phyloP scores from a whole-genome alignment of 1,140 invertebrate genomes.

The Drosophila dunni region DNA sequence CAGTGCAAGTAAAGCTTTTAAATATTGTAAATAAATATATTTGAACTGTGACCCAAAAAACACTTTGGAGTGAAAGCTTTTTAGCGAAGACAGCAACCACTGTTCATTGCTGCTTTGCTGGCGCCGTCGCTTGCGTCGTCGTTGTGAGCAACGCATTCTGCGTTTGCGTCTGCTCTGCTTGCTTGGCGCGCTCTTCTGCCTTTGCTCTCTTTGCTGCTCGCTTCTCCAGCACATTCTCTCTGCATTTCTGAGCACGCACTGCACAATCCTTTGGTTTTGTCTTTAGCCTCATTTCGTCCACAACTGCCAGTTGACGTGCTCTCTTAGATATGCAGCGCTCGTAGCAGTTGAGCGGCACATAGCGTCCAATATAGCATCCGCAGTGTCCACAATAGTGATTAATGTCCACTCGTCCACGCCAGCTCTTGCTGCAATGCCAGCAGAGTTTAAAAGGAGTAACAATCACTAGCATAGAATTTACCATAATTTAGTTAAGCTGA shows the following conservation, averaged over 20 bases:
- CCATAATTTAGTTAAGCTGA: conserved; percentile 68
- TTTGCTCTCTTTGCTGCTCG: conserved; percentile 41
- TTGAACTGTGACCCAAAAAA: conserved; percentile 15
- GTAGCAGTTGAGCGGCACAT: conserved; percentile 60
- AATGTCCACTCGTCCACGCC: conserved; percentile 61
- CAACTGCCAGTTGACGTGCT: conserved; percentile 65
- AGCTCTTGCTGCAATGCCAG: conserved; percentile 57
- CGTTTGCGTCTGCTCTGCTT: conserved; percentile 3
- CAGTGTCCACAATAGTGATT: conserved; percentile 78
- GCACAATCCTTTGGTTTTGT: conserved; percentile 72
- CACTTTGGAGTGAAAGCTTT: conserved; percentile 17
- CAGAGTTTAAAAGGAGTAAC: neutral
- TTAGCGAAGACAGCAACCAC: conserved; percentile 31
- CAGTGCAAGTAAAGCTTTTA: neutral
- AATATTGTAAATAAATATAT: conserved; percentile 6
- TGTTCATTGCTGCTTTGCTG: conserved; percentile 21
- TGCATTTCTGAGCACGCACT: conserved; percentile 59
- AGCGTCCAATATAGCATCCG: conserved; percentile 76
- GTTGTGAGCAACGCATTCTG: conserved; percentile 28
- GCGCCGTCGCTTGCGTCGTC: conserved; percentile 16
- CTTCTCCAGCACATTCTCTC: conserved; percentile 60
- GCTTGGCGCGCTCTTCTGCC: conserved; percentile 37
- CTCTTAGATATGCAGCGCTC: conserved; percentile 67
- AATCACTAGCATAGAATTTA: conserved; percentile 20
- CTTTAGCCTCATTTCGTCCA: conserved; percentile 69